Conservation (phyloP, 1,140 invertebrate species). For the Cyphomyrmex costatus region DNA sequence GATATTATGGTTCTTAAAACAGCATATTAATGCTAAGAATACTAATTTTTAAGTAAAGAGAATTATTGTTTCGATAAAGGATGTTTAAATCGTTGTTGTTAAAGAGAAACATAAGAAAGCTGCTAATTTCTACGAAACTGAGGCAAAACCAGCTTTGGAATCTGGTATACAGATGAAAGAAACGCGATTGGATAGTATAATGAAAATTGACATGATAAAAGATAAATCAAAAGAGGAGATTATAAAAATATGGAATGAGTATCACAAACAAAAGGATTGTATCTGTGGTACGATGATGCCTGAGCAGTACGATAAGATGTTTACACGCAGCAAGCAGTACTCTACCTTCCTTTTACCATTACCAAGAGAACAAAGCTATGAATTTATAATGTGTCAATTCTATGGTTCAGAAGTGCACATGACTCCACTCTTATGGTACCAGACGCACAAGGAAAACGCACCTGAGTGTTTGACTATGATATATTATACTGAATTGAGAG, state of each 20-base stretch:
- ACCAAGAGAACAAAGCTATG: conserved; percentile 94
- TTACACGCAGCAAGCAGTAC: conserved; percentile 87
- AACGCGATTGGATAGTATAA: conserved; percentile 89
- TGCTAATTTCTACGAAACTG: conserved; percentile 74
- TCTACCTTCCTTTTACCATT: conserved; percentile 94
- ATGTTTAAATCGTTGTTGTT: conserved; percentile 55
- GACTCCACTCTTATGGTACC: conserved; percentile 95
- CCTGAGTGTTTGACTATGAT: conserved; percentile 95
- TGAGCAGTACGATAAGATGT: conserved; percentile 88
- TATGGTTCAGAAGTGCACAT: conserved; percentile 93
- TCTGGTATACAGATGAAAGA: conserved; percentile 80
- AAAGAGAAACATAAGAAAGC: conserved; percentile 71
- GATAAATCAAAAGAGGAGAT: conserved; percentile 93
- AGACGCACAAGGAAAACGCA: conserved; percentile 96
- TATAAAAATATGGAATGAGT: conserved; percentile 92
- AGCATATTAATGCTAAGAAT: conserved; percentile 2
- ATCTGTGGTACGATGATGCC: conserved; percentile 91
- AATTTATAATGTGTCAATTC: conserved; percentile 95
- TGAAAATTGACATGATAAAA: conserved; percentile 93
- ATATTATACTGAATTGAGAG: conserved; percentile 93
- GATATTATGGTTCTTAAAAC: not conserved
- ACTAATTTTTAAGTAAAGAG: conserved; percentile 17
- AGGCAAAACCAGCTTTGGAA: conserved; percentile 86
- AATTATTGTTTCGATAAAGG: conserved; percentile 20
- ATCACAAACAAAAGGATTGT: conserved; percentile 92